These are phyloP conservation scores for Megalopta genalis DNA, from an alignment of 1,140 invertebrate species.

Conservation along the genomic window DNA sequence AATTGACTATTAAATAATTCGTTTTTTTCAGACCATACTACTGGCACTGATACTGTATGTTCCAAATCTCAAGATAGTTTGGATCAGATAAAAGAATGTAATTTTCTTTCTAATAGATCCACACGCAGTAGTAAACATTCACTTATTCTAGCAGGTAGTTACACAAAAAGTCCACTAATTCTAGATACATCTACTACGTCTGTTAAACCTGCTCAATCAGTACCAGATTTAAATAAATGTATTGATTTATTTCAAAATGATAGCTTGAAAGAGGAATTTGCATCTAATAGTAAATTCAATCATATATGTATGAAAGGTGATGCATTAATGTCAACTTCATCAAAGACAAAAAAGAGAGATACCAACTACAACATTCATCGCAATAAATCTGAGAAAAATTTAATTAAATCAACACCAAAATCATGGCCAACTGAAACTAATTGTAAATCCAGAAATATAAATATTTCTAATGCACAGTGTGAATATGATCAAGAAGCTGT, in stretches of 20 bases:
- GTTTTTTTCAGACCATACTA: conserved; percentile 11
- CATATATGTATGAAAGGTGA: not conserved
- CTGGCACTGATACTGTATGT: not conserved
- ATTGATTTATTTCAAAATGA: conserved; percentile 35
- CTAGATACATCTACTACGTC: not conserved
- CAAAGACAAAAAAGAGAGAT: conserved; percentile 8
- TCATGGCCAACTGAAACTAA: not conserved
- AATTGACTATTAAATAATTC: not conserved
- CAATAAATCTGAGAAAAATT: conserved; percentile 6
- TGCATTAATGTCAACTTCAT: not conserved
- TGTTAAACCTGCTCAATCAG: not conserved
- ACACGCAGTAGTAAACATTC: conserved; percentile 10
- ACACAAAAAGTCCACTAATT: not conserved
- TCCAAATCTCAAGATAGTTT: conserved; percentile 22
- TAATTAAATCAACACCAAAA: not conserved
- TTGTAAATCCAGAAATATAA: not conserved
- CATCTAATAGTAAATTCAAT: not conserved
- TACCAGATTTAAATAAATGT: conserved; percentile 51
- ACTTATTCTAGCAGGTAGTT: conserved; percentile 24
- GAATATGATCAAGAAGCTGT: not conserved
- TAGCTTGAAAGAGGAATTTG: not conserved
- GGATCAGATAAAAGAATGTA: not conserved
- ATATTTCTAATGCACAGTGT: not conserved
- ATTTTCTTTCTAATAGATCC: not conserved
- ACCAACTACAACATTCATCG: conserved; percentile 42